These are phyloP conservation scores for Neosalanx taihuensis DNA, from an alignment of 2,797 vertebrate species.

Conservation along the genomic window DNA sequence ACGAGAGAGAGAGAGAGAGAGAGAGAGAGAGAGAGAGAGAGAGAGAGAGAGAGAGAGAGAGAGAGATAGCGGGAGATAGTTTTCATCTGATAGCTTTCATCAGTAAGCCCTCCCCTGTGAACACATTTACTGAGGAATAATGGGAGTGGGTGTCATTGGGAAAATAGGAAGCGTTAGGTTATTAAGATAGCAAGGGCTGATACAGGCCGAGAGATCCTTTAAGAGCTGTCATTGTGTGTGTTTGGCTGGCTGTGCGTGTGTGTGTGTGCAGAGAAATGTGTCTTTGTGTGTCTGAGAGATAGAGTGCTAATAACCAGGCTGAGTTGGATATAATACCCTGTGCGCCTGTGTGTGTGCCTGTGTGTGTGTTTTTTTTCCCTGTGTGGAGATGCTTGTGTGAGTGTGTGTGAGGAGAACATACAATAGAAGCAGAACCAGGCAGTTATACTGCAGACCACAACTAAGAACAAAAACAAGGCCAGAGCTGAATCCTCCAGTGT, in stretches of 20 bases:
- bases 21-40: constrained; percentile 29
- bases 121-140: constrained; percentile 47
- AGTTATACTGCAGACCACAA: background rate
- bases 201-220: constrained; percentile 45
- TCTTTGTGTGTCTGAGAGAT: constrained; percentile 3
- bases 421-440: background rate
- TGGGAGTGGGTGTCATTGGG: constrained; percentile 34
- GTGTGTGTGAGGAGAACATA: background rate
- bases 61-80: constrained; percentile 30
- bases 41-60: constrained; percentile 25
- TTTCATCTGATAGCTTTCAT: constrained; percentile 49
- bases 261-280: constrained; percentile 2
- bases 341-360: background rate
- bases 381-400: background rate
- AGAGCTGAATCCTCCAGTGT: background rate
- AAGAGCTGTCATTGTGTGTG: constrained; percentile 28
- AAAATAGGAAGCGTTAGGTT: constrained; percentile 55
- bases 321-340: constrained; percentile 2
- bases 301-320: constrained; percentile 5
- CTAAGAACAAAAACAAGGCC: background rate
- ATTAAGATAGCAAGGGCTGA: constrained; percentile 57
- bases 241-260: constrained; percentile 25
- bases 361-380: background rate
- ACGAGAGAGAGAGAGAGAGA: constrained; percentile 28
- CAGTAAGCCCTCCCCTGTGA: constrained; percentile 22